Percentiles rank a stretch among this genome's conserved stretches.
phyloP scores from a whole-genome alignment of 2,797 vertebrate genomes.

The Rhinatrema bivittatum region DNA sequence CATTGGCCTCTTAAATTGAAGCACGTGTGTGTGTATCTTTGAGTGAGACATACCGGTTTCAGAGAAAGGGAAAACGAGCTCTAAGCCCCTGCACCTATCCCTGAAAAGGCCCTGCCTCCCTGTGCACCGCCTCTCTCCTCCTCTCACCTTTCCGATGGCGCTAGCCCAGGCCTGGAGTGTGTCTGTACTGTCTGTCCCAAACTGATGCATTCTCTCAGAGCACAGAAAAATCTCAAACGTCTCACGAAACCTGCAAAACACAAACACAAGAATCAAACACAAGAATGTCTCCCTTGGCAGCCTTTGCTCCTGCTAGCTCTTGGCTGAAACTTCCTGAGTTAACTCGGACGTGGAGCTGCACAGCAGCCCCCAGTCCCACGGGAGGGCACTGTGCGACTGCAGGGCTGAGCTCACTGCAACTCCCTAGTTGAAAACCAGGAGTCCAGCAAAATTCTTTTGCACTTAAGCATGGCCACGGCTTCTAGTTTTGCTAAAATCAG shows the following conservation, averaged over 20 bases:
- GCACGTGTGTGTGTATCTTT: not conserved
- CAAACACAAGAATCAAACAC: too few species aligned
- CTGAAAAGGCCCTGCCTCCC: too few species aligned
- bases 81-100: too few species aligned
- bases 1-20: too few species aligned
- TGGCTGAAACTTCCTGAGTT: not conserved
- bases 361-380: not conserved
- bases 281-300: too few species aligned
- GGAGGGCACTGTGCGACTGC: too few species aligned
- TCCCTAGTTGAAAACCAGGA: too few species aligned
- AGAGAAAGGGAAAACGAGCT: not conserved
- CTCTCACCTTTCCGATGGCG: constrained; percentile 70
- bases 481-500: too few species aligned
- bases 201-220: constrained; percentile 78
- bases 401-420: too few species aligned
- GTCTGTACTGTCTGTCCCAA: constrained; percentile 75
- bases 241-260: constrained; percentile 71
- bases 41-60: not conserved
- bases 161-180: constrained; percentile 79
- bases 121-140: not conserved
- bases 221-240: constrained; percentile 82
- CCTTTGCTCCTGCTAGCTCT: too few species aligned
- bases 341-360: not conserved
- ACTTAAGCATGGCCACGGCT: too few species aligned
- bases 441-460: too few species aligned